phyloP scores from a whole-genome alignment of 2,797 vertebrate genomes.

The Chelidonichthys spinosus region DNA sequence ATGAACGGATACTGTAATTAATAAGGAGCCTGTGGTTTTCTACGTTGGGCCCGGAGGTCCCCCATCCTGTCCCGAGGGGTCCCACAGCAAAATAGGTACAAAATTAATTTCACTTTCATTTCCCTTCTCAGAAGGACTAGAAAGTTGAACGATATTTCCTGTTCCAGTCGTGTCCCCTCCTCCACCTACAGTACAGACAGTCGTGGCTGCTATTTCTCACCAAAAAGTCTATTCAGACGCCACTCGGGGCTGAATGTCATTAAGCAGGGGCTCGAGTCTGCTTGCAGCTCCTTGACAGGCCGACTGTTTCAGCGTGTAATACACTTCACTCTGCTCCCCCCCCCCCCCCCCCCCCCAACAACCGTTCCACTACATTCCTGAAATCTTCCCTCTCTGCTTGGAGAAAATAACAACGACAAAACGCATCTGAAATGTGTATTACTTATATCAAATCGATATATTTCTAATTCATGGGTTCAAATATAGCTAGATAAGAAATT shows the following conservation, averaged over 20 bases:
- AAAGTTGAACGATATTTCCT: not conserved
- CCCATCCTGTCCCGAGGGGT: slow-evolving; percentile 29
- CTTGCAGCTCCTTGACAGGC: not conserved
- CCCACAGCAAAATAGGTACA: slow-evolving; percentile 37
- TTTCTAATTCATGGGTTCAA: not conserved
- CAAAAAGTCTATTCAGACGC: slow-evolving; percentile 26
- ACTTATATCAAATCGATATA: slow-evolving; percentile 28
- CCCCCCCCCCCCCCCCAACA: no score
- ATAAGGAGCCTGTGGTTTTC: slow-evolving; percentile 1
- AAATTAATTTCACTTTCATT: slow-evolving; percentile 63
- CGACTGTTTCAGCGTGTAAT: not conserved
- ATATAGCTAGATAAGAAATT: not conserved
- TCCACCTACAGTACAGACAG: not conserved
- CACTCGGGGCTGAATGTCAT: not conserved
- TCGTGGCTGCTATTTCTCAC: not conserved
- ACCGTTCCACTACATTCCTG: not conserved
- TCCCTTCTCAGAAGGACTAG: slow-evolving; percentile 28
- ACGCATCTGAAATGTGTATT: slow-evolving; percentile 50
- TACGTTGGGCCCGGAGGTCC: slow-evolving; percentile 10
- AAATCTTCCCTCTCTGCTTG: slow-evolving; percentile 60
- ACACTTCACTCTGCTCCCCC: not conserved
- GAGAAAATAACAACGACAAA: slow-evolving; percentile 70
- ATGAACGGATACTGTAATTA: slow-evolving; percentile 35
- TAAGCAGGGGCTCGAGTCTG: slow-evolving; percentile 7
- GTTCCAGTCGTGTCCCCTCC: not conserved